These are phyloP conservation scores for Lagodon rhomboides DNA, from an alignment of 2,797 vertebrate genomes.

Conservation along the genomic window DNA sequence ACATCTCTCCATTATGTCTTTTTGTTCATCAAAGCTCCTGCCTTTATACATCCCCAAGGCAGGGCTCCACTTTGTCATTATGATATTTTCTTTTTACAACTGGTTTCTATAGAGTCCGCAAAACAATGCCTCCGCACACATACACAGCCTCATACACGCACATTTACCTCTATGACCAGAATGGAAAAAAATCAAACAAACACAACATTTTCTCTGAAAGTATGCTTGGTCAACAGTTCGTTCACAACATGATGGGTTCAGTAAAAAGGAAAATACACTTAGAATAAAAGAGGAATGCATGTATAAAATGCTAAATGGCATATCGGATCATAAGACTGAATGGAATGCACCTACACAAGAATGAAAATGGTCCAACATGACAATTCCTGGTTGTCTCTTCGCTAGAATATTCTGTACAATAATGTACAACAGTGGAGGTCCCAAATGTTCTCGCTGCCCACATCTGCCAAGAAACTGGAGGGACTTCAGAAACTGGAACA, in stretches of 20 bases:
- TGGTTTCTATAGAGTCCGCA: conserved; percentile 61
- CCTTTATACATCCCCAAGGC: conserved; percentile 51
- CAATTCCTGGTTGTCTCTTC: conserved; percentile 62
- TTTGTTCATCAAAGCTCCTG: conserved; percentile 55
- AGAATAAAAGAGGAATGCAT: conserved; percentile 51
- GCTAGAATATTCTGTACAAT: conserved; percentile 82
- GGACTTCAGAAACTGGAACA: conserved; percentile 14
- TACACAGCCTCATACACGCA: conserved; percentile 51
- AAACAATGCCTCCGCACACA: conserved; percentile 49
- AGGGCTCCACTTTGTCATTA: conserved; percentile 59
- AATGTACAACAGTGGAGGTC: conserved; percentile 71
- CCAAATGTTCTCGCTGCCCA: conserved; percentile 5
- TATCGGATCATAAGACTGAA: conserved; percentile 44
- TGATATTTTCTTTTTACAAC: conserved; percentile 49
- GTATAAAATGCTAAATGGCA: conserved; percentile 66
- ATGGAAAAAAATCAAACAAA: conserved; percentile 51
- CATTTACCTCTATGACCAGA: conserved; percentile 62
- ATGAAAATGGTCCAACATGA: conserved; percentile 57
- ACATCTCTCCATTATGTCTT: conserved; percentile 59
- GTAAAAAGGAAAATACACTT: conserved; percentile 67
- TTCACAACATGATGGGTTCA: conserved; percentile 46
- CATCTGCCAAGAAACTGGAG: not conserved
- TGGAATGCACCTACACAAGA: conserved; percentile 50
- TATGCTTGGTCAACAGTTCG: conserved; percentile 26
- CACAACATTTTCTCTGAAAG: conserved; percentile 46